A percentile compares a stretch with the other conserved stretches of the same genome.
These are phyloP conservation scores for Saturnia pavonia DNA, from an alignment of 2,888 invertebrate species.

Conservation along the genomic window DNA sequence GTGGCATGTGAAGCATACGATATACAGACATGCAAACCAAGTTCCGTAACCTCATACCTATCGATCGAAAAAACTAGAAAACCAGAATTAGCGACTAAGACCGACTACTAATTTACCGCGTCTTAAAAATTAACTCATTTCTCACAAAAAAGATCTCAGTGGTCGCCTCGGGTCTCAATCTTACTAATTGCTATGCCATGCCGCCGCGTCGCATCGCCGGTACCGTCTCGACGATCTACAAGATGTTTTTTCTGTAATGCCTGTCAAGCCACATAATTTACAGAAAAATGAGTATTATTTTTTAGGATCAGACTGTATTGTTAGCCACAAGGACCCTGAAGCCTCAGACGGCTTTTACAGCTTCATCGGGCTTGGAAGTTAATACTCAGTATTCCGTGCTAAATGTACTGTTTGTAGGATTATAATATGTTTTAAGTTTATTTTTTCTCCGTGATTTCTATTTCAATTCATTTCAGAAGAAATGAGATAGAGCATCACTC, in stretches of 20 bases:
- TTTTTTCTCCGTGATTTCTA: neutral
- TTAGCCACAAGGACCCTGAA: too few relatives aligned
- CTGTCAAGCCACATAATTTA: constrained; percentile 9
- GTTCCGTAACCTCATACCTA: constrained; percentile 32
- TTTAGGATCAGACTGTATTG: too few relatives aligned
- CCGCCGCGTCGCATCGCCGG: constrained; percentile 22
- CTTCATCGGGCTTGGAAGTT: neutral
- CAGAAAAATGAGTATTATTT: neutral
- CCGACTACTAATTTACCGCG: constrained; percentile 43
- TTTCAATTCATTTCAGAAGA: too few relatives aligned
- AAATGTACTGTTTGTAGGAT: neutral
- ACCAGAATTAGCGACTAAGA: constrained; percentile 27
- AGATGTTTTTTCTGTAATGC: neutral
- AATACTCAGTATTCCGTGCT: neutral
- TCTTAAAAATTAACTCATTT: constrained; percentile 51
- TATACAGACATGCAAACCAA: neutral
- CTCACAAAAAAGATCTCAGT: constrained; percentile 33
- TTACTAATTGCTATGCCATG: constrained; percentile 47
- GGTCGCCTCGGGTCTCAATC: constrained; percentile 46
- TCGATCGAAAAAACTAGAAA: constrained; percentile 30
- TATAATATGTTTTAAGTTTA: neutral
- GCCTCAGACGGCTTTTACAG: too few relatives aligned
- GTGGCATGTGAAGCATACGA: neutral
- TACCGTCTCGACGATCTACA: constrained; percentile 27
- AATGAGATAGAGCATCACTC: too few relatives aligned